Base-by-base conservation (phyloP, 92 coral and sea anemone genomes). In the Epizoanthus illoricatus region DNA sequence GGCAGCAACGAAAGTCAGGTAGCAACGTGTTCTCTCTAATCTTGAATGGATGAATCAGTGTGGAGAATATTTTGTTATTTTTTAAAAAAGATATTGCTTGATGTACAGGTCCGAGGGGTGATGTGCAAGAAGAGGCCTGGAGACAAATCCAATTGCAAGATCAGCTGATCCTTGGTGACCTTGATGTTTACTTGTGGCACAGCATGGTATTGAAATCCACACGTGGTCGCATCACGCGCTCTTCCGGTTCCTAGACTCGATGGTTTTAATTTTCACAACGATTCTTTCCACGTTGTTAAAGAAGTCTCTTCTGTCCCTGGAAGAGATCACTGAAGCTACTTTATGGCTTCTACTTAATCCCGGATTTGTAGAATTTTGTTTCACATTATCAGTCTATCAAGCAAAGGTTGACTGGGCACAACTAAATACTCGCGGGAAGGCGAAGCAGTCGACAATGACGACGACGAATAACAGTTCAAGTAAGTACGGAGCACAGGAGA, bases 301-400 rank as follows among this genome's bases (percentile, higher is more conserved):
- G 40, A 75, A 75, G 20, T 24, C 65, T 17, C 42, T 75, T 40
- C 39, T 75, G 39, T n/a, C 47, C 36, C 9, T 59, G 41, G 81
- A 75, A 39, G 56, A 41, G 10, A 39, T 75, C 81, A 75, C 69
- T 33, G 81, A 75, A 75, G 19, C 81, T n/a, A 15, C 69, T 75
- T 19, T 75, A 36, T 36, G 55, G 16, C 21, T 75, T 16, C 67
- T 60, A 39, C 19, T 18, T 60, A 75, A 67, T 60, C 56, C 69
- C 0, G 81, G 42, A 11, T 57, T 40, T 75, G n/a, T 60, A n/a
- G 65, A 75, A 20, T 2, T 75, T 40, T 60, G 81, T 60, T 59
- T 63, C 9, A 42, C 41, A 55, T 23, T 75, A 5, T 33, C 47
- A 3, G 56, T 59, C 8, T 54, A 12, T 59, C 67, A 10, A 39